Base-by-base conservation (phyloP, 1,140 invertebrate species). In the Tetragnatha versicolor region DNA sequence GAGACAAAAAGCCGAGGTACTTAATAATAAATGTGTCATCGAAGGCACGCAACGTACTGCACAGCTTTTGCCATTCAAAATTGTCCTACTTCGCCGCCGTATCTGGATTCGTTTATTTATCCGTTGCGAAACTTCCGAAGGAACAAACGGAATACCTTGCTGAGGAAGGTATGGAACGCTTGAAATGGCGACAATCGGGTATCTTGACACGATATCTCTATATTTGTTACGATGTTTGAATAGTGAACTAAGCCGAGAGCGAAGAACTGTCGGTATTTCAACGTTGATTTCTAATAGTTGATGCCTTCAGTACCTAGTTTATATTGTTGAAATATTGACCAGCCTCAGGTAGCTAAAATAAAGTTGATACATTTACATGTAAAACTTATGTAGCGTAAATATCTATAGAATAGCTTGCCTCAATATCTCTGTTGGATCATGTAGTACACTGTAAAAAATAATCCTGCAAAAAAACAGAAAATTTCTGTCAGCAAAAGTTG, bases 21-120 rank as follows among this genome's bases (percentile, higher is more conserved):
- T 73, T 73, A 60, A 60, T 60, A 73, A 73, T 73, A 73, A 73
- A 60, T 73, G 69, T 73, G 69, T 73, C 69, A 73, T 45, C 69
- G 25, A 3, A 20, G 20, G 47, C 66, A 69, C 66, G 66, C 66
- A 25, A 69, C n/a, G 25, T 37, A 37, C 35, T 63, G 33, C 33
- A n/a, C n/a, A n/a, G n/a, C n/a, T n/a, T n/a, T n/a, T n/a, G n/a
- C 60, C 60, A 63, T 63, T 63, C 31, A 63, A 22, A 33, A 14
- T 37, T 49, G 66, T 29, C 66, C 66, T 69, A 69, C 22, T 66
- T 66, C 22, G 63, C 9, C 37, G 9, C 27, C 63, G 63, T 49
- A 27, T 12, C 42, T 49, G 20, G n/a, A n/a, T 66, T 66, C 37
- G 1, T 29, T 58, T 51, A 14, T 51, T n/a, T 51, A 7, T 7